Evolutionary conservation across 2,888 invertebrate genomes (phyloP).

Genomic region (Drosophila barbarae): DNA sequence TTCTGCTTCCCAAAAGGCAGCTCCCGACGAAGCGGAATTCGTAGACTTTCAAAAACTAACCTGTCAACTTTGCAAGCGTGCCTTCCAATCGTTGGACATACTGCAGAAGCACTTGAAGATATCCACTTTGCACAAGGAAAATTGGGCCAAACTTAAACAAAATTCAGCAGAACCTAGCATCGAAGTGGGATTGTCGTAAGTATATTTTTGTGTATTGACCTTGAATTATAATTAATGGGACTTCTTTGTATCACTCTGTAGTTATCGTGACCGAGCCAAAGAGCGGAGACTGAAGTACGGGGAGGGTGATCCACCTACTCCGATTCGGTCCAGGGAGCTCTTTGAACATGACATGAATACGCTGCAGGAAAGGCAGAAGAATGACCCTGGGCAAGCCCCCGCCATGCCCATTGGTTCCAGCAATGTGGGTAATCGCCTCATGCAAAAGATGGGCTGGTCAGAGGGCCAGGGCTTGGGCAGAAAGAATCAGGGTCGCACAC

Average conservation of each 20-base stretch:
- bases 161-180: slow-evolving; percentile 36
- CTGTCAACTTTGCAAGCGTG: slow-evolving; percentile 96
- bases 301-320: slow-evolving; percentile 86
- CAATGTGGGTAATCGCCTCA: slow-evolving; percentile 95
- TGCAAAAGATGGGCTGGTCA: slow-evolving; percentile 99
- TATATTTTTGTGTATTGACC: neutral
- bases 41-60: slow-evolving; percentile 94
- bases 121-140: slow-evolving; percentile 96
- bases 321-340: slow-evolving; percentile 86
- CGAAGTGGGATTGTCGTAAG: slow-evolving; percentile 55
- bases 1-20: neutral
- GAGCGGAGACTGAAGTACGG: slow-evolving; percentile 96
- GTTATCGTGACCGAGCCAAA: slow-evolving; percentile 94
- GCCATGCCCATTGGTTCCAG: slow-evolving; percentile 85
- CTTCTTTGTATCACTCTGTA: neutral
- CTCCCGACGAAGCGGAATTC: slow-evolving; percentile 85
- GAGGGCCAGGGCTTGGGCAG: slow-evolving; percentile 97
- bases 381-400: slow-evolving; percentile 70
- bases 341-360: slow-evolving; percentile 83
- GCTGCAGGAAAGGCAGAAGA: slow-evolving; percentile 76
- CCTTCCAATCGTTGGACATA: slow-evolving; percentile 93
- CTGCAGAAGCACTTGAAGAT: slow-evolving; percentile 95
- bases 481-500: slow-evolving; percentile 94
- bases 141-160: slow-evolving; percentile 82
- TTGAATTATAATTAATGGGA: too few species aligned